phyloP scores from a whole-genome alignment of 2,888 invertebrate species.

The Alentia gelatinosa region DNA sequence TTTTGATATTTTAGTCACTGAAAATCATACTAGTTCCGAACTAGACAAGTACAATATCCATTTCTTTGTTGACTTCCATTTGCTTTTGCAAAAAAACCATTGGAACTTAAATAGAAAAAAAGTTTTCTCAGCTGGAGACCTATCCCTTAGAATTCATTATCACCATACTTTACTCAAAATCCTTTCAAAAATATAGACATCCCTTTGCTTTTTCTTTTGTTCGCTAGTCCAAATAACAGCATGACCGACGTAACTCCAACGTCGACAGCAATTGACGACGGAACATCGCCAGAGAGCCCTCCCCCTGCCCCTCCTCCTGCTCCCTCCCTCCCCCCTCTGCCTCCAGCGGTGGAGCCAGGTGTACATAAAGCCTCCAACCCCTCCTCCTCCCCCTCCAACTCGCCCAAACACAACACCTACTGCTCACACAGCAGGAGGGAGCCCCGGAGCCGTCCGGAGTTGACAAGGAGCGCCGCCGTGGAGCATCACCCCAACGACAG shows the following conservation, averaged over 20 bases:
- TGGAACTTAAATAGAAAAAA: too few species aligned
- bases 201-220: neutral
- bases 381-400: neutral
- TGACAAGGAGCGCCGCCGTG: neutral
- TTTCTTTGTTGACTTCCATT: neutral
- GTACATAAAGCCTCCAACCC: neutral
- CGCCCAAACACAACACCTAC: conserved; percentile 10
- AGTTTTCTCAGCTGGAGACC: too few species aligned
- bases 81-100: neutral
- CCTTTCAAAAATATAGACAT: neutral
- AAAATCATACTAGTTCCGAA: too few species aligned
- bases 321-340: neutral
- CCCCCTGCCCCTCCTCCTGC: neutral
- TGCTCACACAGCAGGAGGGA: neutral
- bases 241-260: conserved; percentile 14
- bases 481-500: neutral
- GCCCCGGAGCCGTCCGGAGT: neutral
- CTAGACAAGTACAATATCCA: neutral
- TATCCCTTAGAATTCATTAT: too few species aligned
- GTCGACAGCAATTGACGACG: neutral
- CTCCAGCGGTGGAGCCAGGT: neutral
- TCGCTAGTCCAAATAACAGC: conserved; percentile 23
- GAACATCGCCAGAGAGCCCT: neutral
- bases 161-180: too few species aligned
- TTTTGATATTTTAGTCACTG: too few species aligned